phyloP scores from a whole-genome alignment of 2,888 invertebrate genomes.

The Diarsia rubi region DNA sequence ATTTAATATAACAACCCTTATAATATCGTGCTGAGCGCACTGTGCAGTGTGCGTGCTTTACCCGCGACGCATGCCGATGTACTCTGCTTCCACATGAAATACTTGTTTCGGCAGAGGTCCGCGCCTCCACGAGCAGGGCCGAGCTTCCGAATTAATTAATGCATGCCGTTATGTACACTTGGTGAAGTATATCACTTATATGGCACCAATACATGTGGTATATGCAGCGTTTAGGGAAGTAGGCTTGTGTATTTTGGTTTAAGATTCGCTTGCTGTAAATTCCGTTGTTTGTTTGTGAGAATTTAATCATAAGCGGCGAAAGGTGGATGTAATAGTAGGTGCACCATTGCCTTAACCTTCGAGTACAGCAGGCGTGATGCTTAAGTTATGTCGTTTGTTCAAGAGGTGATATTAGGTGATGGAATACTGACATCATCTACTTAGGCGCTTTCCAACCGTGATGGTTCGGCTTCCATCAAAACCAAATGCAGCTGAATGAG shows the following conservation, averaged over 20 bases:
- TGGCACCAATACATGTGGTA: background rate
- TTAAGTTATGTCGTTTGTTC: background rate
- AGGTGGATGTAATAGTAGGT: no score
- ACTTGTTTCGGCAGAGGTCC: slow-evolving; percentile 54
- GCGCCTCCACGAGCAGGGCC: slow-evolving; percentile 7
- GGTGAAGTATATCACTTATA: slow-evolving; percentile 15
- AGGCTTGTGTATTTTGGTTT: background rate
- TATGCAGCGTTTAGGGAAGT: background rate
- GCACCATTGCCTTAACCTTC: no score
- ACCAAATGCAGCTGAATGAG: background rate
- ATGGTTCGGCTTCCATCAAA: background rate
- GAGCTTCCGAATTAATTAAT: slow-evolving; percentile 27
- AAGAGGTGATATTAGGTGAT: background rate
- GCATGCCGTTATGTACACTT: slow-evolving; percentile 24
- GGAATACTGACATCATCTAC: background rate
- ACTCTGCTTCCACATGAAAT: slow-evolving; percentile 63
- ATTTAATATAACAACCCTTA: slow-evolving; percentile 56
- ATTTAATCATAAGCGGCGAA: no score
- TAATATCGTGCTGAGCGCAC: slow-evolving; percentile 58
- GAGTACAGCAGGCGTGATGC: no score
- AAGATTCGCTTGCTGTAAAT: background rate
- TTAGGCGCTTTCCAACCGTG: background rate
- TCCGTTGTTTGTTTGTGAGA: slow-evolving; percentile 7
- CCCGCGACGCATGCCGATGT: slow-evolving; percentile 69
- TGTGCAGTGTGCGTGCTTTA: slow-evolving; percentile 69